phyloP scores from a whole-genome alignment of 2,888 invertebrate species.

The Papilio demoleus region DNA sequence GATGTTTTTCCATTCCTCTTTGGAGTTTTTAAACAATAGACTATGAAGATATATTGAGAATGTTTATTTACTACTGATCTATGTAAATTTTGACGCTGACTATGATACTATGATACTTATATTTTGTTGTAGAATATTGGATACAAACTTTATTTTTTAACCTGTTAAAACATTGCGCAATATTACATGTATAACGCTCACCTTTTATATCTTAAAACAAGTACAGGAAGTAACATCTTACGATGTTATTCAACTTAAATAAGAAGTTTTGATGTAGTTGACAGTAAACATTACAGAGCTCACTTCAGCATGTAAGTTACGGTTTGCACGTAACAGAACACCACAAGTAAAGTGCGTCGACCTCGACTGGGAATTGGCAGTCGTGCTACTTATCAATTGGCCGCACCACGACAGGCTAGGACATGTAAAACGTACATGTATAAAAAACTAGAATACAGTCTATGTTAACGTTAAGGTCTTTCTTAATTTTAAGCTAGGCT shows the following conservation, averaged over 20 bases:
- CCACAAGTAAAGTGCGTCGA: slow-evolving; percentile 19
- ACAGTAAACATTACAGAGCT: neutral
- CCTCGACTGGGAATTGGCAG: slow-evolving; percentile 14
- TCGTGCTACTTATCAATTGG: slow-evolving; percentile 22
- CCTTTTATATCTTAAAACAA: too few species aligned
- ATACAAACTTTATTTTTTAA: too few species aligned
- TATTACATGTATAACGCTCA: too few species aligned
- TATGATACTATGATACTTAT: neutral
- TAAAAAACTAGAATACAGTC: too few species aligned
- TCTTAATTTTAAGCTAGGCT: too few species aligned
- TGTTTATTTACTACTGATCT: too few species aligned
- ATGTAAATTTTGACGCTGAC: neutral
- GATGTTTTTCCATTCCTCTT: slow-evolving; percentile 3
- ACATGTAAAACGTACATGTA: neutral
- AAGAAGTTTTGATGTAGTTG: neutral
- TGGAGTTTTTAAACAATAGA: neutral
- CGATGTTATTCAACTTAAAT: too few species aligned
- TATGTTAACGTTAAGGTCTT: too few species aligned
- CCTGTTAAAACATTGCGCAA: too few species aligned
- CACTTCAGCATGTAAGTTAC: slow-evolving; percentile 17
- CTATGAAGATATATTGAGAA: neutral
- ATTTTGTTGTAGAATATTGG: too few species aligned
- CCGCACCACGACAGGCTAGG: slow-evolving; percentile 3
- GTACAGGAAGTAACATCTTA: too few species aligned
- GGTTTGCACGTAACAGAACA: slow-evolving; percentile 13